Conservation (phyloP, 2,888 invertebrate species). For the Drosophila nigricruria region DNA sequence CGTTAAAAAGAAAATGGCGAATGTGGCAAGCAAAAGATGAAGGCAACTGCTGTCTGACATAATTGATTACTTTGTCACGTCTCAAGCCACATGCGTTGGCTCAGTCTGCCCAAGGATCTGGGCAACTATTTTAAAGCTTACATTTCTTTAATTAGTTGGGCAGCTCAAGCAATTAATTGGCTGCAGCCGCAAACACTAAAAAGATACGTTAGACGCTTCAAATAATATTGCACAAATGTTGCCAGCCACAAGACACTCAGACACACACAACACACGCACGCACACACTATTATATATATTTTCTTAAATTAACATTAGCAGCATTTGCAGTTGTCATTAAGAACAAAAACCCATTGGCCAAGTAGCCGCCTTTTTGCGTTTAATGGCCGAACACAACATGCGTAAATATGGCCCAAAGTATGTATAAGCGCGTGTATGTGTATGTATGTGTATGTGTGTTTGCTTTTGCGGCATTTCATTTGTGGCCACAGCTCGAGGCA, state of each 20-base stretch:
- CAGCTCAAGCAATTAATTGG: conserved; percentile 49
- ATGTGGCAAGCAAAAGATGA: conserved; percentile 1
- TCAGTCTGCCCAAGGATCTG: neutral
- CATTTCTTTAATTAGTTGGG: conserved; percentile 74
- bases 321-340: conserved; percentile 77
- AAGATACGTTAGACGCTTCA: conserved; percentile 57
- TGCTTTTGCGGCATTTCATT: conserved; percentile 55
- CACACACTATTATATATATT: conserved; percentile 52
- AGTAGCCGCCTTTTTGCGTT: conserved; percentile 50
- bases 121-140: conserved; percentile 66
- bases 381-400: conserved; percentile 62
- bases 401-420: conserved; percentile 51
- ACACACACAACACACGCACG: conserved; percentile 6
- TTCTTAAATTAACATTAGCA: conserved; percentile 82
- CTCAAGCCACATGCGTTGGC: neutral
- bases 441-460: conserved; percentile 26
- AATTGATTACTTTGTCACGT: conserved; percentile 11
- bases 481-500: conserved; percentile 50
- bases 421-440: neutral
- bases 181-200: conserved; percentile 57
- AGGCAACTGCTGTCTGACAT: conserved; percentile 1
- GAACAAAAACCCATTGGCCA: conserved; percentile 59
- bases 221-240: conserved; percentile 80
- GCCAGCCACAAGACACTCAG: conserved; percentile 59
- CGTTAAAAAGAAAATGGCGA: neutral